Evolutionary conservation across 1,140 invertebrate species (phyloP).

Genomic region (Eueides isabella): DNA sequence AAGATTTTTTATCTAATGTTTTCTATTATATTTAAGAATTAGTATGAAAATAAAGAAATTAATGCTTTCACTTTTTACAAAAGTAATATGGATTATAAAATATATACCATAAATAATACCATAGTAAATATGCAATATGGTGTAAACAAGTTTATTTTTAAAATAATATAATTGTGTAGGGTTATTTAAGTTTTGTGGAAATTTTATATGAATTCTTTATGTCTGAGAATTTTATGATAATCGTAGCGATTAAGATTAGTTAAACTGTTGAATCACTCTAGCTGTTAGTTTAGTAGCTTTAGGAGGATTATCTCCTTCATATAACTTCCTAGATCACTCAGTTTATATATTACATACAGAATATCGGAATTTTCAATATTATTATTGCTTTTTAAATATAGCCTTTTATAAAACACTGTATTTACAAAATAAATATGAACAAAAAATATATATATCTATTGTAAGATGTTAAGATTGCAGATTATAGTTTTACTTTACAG

Average conservation of each 20-base stretch:
- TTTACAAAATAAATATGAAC: not conserved
- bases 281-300: not conserved
- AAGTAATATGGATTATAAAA: too few species aligned
- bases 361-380: not conserved
- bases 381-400: not conserved
- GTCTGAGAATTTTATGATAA: not conserved
- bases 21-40: too few species aligned
- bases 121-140: too few species aligned
- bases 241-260: constrained; percentile 7
- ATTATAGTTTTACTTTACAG: constrained; percentile 19
- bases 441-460: not conserved
- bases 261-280: not conserved
- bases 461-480: not conserved
- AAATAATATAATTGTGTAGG: not conserved
- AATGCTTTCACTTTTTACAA: too few species aligned
- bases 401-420: not conserved
- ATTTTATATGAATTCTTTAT: not conserved
- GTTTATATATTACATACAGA: not conserved
- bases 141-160: too few species aligned
- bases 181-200: not conserved
- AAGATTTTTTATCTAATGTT: too few species aligned
- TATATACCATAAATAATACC: too few species aligned
- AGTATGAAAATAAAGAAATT: too few species aligned
- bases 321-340: not conserved
- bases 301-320: not conserved